These are phyloP conservation scores for Drosophila insularis DNA, from an alignment of 1,140 invertebrate species.

Conservation along the genomic window DNA sequence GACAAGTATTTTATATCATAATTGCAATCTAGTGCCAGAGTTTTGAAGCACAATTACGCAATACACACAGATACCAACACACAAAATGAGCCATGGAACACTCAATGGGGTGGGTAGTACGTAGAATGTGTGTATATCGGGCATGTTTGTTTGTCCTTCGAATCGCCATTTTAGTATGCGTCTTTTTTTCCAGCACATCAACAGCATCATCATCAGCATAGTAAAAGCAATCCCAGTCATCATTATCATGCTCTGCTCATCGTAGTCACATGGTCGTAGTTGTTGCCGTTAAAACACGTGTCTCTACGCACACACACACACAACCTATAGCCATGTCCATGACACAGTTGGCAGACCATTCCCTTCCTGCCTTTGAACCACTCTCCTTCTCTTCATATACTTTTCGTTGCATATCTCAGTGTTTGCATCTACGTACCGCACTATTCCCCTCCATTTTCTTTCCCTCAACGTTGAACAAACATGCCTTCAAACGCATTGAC, in stretches of 20 bases:
- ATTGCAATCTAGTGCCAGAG: constrained; percentile 69
- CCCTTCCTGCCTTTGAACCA: background rate
- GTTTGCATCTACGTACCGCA: constrained; percentile 65
- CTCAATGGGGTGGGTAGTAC: no score
- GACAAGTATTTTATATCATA: constrained; percentile 72
- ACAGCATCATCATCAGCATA: constrained; percentile 16
- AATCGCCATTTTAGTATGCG: constrained; percentile 72
- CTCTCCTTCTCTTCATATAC: constrained; percentile 28
- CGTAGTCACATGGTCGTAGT: constrained; percentile 46
- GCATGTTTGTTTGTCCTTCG: constrained; percentile 75
- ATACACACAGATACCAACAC: constrained; percentile 18
- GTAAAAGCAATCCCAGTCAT: constrained; percentile 60
- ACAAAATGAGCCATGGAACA: constrained; percentile 19
- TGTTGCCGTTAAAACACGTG: constrained; percentile 31
- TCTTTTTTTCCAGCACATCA: constrained; percentile 54
- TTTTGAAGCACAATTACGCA: constrained; percentile 60
- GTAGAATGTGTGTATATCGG: constrained; percentile 20
- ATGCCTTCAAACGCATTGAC: constrained; percentile 57
- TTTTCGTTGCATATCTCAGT: constrained; percentile 73
- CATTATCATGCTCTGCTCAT: constrained; percentile 22
- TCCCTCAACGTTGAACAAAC: constrained; percentile 29
- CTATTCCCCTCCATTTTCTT: background rate
- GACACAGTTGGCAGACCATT: constrained; percentile 61
- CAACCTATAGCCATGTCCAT: constrained; percentile 60
- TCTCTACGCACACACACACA: constrained; percentile 7